These are phyloP conservation scores for Sebastes schlegelii DNA, from an alignment of 2,113 vertebrate species.

Conservation along the genomic window DNA sequence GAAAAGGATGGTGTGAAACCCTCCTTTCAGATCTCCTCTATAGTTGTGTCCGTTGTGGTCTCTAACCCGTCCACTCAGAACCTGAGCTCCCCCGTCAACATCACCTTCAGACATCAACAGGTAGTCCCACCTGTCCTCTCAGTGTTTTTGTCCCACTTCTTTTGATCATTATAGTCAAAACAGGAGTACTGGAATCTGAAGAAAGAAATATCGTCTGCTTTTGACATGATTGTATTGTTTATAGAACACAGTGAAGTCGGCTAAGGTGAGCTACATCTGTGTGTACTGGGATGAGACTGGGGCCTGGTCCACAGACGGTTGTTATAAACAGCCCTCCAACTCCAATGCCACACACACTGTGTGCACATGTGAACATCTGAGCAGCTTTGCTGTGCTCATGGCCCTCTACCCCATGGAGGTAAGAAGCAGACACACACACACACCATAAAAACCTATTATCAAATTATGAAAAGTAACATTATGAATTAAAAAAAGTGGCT, in stretches of 20 bases:
- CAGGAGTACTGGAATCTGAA: not conserved
- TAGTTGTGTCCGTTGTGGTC: slow-evolving; percentile 81
- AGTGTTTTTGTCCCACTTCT: not conserved
- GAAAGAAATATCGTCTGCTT: not conserved
- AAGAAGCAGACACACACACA: too few species aligned
- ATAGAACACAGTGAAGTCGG: slow-evolving; percentile 51
- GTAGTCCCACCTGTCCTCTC: slow-evolving; percentile 37
- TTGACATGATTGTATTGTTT: slow-evolving; percentile 3
- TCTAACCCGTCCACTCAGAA: slow-evolving; percentile 77
- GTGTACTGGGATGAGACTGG: slow-evolving; percentile 90
- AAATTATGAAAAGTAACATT: too few species aligned
- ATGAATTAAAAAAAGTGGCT: too few species aligned
- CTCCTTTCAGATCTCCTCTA: too few species aligned
- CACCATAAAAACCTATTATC: too few species aligned
- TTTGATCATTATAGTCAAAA: not conserved
- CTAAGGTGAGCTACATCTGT: slow-evolving; percentile 65
- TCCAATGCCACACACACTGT: too few species aligned
- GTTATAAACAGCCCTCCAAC: too few species aligned
- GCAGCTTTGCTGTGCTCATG: too few species aligned
- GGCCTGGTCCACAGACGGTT: too few species aligned
- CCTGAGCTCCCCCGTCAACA: slow-evolving; percentile 68
- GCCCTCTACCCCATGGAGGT: too few species aligned
- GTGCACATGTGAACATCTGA: too few species aligned
- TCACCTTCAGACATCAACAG: slow-evolving; percentile 81
- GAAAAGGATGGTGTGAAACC: too few species aligned